A percentile compares a stretch with the other conserved stretches of the same genome.
Evolutionary conservation across 2,888 invertebrate genomes (phyloP).

Genomic region (Chesias legatella): DNA sequence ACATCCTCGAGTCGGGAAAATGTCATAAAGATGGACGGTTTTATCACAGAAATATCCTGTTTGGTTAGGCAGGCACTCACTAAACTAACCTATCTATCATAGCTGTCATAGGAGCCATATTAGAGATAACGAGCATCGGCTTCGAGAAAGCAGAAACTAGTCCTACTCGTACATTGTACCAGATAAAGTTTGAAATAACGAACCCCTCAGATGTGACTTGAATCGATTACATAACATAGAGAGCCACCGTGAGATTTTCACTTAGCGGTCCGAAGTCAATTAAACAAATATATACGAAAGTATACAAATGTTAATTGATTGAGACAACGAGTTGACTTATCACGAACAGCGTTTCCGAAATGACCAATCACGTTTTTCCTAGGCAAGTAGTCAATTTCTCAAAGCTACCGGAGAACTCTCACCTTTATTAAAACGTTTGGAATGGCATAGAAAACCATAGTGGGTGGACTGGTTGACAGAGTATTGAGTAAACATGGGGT

Average conservation of each 20-base stretch:
- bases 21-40: conserved; percentile 54
- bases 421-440: conserved; percentile 46
- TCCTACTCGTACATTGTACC: conserved; percentile 14
- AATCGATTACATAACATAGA: background rate
- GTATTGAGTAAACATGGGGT: conserved; percentile 56
- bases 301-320: too few species aligned
- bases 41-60: conserved; percentile 72
- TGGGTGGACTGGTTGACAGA: conserved; percentile 74
- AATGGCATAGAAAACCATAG: conserved; percentile 59
- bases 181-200: conserved; percentile 14
- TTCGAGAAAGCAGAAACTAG: conserved; percentile 33
- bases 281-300: too few species aligned
- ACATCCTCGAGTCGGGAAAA: conserved; percentile 38
- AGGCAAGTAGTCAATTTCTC: conserved; percentile 16
- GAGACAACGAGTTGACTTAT: conserved; percentile 1
- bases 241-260: too few species aligned
- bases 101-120: conserved; percentile 56
- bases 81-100: conserved; percentile 69
- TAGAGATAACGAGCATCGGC: conserved; percentile 54
- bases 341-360: background rate
- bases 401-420: conserved; percentile 43
- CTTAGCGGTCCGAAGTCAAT: too few species aligned
- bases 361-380: conserved; percentile 6
- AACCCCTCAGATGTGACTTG: conserved; percentile 6
- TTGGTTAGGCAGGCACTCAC: conserved; percentile 56